phyloP scores from a whole-genome alignment of 1,140 invertebrate genomes.

The Lerema accius region DNA sequence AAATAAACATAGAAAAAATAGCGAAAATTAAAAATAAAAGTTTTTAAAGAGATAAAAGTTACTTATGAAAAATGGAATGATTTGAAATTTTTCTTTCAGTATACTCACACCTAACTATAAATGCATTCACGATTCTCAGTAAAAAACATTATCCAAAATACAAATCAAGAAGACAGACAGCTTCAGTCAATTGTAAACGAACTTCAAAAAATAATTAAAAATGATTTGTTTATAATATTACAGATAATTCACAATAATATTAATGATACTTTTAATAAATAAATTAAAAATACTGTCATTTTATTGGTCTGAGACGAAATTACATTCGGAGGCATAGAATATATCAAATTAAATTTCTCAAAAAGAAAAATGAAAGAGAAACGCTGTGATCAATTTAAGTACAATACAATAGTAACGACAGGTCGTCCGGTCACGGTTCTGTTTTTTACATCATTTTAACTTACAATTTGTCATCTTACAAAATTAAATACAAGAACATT shows the following conservation, averaged over 20 bases:
- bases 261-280: conserved; percentile 71
- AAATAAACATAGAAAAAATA: conserved; percentile 74
- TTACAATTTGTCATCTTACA: conserved; percentile 81
- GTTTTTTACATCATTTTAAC: conserved; percentile 78
- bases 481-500: conserved; percentile 82
- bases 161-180: conserved; percentile 67
- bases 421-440: conserved; percentile 52
- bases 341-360: conserved; percentile 57
- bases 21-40: conserved; percentile 56
- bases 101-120: conserved; percentile 72
- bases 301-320: conserved; percentile 66
- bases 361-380: conserved; percentile 81
- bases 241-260: conserved; percentile 67
- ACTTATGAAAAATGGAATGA: conserved; percentile 79
- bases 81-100: conserved; percentile 75
- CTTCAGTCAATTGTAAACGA: conserved; percentile 75
- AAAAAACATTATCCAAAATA: conserved; percentile 64
- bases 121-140: conserved; percentile 67
- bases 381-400: conserved; percentile 75
- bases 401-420: conserved; percentile 74
- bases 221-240: conserved; percentile 64
- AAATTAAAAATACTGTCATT: conserved; percentile 78
- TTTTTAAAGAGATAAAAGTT: conserved; percentile 52
- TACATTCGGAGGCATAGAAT: conserved; percentile 46
- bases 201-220: conserved; percentile 72